These are phyloP conservation scores for Gisinianus flammeolus DNA, from an alignment of 2,888 invertebrate species.

Conservation along the genomic window DNA sequence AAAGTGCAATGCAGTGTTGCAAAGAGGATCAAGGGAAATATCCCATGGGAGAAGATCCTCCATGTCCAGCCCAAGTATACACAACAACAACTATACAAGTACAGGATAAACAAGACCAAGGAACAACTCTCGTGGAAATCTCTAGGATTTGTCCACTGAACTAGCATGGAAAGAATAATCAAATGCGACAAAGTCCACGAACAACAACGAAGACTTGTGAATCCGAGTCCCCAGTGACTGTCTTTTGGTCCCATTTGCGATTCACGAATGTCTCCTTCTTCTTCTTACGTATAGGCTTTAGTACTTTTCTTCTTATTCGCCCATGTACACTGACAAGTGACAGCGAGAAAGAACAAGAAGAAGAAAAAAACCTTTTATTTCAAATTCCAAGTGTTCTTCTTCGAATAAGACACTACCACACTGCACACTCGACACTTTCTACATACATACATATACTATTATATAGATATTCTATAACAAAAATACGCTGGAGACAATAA, in stretches of 20 bases:
- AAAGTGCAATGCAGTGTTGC: conserved; percentile 36
- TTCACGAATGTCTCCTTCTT: conserved; percentile 12
- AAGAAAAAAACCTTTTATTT: too few species aligned
- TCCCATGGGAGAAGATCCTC: conserved; percentile 41
- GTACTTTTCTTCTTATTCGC: not conserved
- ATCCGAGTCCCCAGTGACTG: conserved; percentile 23
- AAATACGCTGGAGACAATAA: too few species aligned
- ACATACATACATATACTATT: too few species aligned
- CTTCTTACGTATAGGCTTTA: not conserved
- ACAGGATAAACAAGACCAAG: too few species aligned
- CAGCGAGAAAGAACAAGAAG: too few species aligned
- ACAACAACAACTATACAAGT: not conserved
- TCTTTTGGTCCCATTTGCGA: conserved; percentile 30
- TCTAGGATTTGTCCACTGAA: conserved; percentile 40
- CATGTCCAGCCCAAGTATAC: conserved; percentile 17
- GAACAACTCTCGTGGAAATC: conserved; percentile 24
- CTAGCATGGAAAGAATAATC: conserved; percentile 43
- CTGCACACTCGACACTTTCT: too few species aligned
- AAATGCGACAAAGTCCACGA: conserved; percentile 44
- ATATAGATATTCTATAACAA: too few species aligned
- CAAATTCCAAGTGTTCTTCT: too few species aligned
- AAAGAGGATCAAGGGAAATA: conserved; percentile 32
- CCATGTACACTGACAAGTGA: too few species aligned
- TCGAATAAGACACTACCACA: too few species aligned
- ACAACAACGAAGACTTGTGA: conserved; percentile 25